Percentiles rank a stretch among this genome's conserved stretches.
These are phyloP conservation scores for Ramphastos sulfuratus DNA, from an alignment of 2,113 vertebrate genomes.

Conservation along the genomic window DNA sequence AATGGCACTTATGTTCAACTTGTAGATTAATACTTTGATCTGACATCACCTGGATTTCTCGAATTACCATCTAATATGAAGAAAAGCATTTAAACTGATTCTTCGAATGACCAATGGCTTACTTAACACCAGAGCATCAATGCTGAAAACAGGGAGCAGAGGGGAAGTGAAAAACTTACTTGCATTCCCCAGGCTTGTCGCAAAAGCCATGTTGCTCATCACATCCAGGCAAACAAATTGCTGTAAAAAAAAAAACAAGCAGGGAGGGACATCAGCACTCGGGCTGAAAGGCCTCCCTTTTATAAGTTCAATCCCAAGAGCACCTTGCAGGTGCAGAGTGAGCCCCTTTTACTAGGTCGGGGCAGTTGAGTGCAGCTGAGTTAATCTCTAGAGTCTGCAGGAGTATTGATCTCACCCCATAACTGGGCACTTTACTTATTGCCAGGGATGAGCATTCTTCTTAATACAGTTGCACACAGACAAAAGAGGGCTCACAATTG, in stretches of 20 bases:
- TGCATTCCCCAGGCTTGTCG: constrained; percentile 98
- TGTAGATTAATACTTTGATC: background rate
- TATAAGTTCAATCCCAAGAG: background rate
- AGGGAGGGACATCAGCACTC: constrained; percentile 7
- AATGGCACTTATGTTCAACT: constrained; percentile 13
- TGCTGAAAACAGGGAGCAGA: background rate
- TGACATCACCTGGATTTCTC: background rate
- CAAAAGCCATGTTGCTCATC: constrained; percentile 95
- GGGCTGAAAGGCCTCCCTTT: background rate
- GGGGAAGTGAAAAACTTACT: constrained; percentile 82
- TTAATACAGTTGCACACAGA: constrained; percentile 89
- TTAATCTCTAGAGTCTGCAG: constrained; percentile 61
- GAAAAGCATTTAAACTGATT: background rate
- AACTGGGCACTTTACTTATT: constrained; percentile 75
- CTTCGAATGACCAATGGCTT: background rate
- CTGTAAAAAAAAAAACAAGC: constrained; percentile 74
- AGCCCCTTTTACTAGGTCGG: constrained; percentile 10
- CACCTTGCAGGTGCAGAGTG: background rate
- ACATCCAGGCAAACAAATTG: constrained; percentile 95
- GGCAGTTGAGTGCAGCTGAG: constrained; percentile 63
- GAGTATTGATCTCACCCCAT: constrained; percentile 64
- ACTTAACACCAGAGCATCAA: background rate
- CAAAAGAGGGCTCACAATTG: constrained; percentile 90
- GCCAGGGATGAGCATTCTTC: constrained; percentile 81
- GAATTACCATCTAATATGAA: background rate